phyloP scores from a whole-genome alignment of 2,888 invertebrate species.

The Noctua janthe region DNA sequence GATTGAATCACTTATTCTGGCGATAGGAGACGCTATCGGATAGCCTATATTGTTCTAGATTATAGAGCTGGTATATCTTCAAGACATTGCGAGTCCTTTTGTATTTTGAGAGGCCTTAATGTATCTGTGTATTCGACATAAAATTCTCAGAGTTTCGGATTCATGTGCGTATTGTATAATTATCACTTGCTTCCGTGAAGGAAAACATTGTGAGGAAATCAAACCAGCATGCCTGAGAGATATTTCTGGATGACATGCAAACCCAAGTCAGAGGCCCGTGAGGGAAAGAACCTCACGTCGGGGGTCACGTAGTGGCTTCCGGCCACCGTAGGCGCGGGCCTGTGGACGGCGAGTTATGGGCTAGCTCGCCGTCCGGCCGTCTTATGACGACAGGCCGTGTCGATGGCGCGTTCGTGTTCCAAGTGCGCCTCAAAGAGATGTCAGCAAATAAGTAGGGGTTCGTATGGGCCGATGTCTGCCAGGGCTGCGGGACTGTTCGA shows the following conservation, averaged over 20 bases:
- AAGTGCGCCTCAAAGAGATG: too few species aligned
- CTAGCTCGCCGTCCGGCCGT: too few species aligned
- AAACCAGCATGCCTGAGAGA: not conserved
- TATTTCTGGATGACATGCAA: not conserved
- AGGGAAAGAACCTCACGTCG: not conserved
- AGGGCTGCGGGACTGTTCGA: too few species aligned
- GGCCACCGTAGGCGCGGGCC: too few species aligned
- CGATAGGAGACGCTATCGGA: constrained; percentile 27
- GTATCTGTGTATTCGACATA: not conserved
- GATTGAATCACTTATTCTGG: constrained; percentile 15
- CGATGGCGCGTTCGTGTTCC: too few species aligned
- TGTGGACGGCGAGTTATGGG: too few species aligned
- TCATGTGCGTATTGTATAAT: not conserved
- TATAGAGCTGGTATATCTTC: constrained; percentile 1
- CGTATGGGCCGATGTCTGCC: too few species aligned
- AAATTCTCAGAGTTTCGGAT: not conserved
- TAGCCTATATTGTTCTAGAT: constrained; percentile 32
- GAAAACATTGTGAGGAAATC: not conserved
- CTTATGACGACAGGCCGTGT: too few species aligned
- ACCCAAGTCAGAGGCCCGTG: not conserved
- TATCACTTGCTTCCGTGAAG: not conserved
- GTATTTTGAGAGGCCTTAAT: not conserved
- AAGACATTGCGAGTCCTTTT: not conserved
- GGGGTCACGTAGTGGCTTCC: too few species aligned
- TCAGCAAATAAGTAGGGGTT: too few species aligned